Conservation (phyloP, 2,113 vertebrate genomes). For the Sarotherodon lohbergeri region DNA sequence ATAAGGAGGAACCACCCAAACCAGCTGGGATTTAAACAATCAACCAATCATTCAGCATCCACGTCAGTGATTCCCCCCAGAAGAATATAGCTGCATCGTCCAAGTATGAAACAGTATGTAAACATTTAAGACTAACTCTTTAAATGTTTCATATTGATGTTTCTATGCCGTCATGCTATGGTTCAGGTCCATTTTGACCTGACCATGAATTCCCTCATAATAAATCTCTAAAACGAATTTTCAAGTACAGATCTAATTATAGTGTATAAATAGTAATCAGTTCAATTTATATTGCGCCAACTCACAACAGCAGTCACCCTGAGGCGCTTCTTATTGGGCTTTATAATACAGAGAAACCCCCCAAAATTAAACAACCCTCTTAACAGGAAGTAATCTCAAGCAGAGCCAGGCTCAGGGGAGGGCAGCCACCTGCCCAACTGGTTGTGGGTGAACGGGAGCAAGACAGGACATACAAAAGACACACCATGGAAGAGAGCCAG, state of each 20-base stretch:
- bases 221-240: neutral
- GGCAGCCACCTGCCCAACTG: neutral
- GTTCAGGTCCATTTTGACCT: neutral
- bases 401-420: neutral
- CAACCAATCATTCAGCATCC: conserved; percentile 18
- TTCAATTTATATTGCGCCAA: neutral
- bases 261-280: neutral
- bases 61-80: neutral
- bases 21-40: neutral
- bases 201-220: neutral
- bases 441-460: neutral
- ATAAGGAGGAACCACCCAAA: conserved; percentile 36
- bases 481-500: neutral
- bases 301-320: neutral
- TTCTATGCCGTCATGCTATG: neutral
- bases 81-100: neutral
- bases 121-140: neutral
- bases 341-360: neutral
- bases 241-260: neutral
- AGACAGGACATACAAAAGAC: neutral
- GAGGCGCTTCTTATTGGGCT: neutral
- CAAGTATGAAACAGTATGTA: neutral
- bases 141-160: neutral
- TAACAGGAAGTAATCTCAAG: neutral
- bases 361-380: neutral